Evolutionary conservation across 2,113 vertebrate genomes (phyloP).

Genomic region (Camelus bactrianus): DNA sequence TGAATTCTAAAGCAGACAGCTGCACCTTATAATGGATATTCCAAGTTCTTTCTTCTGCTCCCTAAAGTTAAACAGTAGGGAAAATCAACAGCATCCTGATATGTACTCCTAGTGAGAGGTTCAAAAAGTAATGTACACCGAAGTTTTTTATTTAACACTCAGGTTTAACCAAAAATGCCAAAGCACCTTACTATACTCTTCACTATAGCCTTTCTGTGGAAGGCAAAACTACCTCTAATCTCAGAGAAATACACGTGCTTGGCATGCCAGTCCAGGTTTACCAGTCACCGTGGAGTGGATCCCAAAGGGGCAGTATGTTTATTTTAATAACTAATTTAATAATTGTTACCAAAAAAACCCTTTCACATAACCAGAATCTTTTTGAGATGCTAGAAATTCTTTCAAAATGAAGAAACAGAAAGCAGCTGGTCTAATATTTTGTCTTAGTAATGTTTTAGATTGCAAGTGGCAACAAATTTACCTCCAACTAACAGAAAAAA

Average conservation of each 20-base stretch:
- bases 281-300: rapidly evolving
- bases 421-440: background rate
- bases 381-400: background rate
- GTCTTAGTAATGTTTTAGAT: background rate
- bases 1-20: background rate
- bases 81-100: background rate
- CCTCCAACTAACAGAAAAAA: background rate
- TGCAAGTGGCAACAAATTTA: background rate
- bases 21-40: background rate
- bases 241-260: background rate
- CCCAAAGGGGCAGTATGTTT: background rate
- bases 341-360: background rate
- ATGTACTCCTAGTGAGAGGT: background rate
- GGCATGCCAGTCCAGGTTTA: background rate
- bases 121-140: background rate
- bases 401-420: background rate
- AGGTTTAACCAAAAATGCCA: background rate
- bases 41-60: background rate
- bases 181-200: background rate
- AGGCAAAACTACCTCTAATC: background rate
- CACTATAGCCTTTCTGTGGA: background rate
- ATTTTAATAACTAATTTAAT: background rate
- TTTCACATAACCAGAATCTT: background rate
- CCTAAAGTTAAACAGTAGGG: background rate
- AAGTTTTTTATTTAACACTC: background rate